A percentile compares a stretch with the other conserved stretches of the same genome.
These are phyloP conservation scores for Enteromius treurensis DNA, from an alignment of 2,797 vertebrate species.

Conservation along the genomic window DNA sequence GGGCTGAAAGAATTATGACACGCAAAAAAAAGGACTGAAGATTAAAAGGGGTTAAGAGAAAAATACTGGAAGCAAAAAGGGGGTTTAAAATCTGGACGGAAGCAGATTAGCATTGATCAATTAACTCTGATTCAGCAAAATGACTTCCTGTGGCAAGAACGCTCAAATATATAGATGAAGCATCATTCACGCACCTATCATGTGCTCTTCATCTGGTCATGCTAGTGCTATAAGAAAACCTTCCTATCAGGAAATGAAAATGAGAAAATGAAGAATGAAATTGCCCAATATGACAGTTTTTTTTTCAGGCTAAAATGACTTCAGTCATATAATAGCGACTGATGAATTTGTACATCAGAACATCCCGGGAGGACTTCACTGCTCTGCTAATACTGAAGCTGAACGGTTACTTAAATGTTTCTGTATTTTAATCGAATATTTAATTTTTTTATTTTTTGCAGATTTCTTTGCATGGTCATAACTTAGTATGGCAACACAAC, in stretches of 20 bases:
- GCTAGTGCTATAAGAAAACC: constrained; percentile 11
- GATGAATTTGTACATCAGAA: not conserved
- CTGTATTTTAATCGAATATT: not conserved
- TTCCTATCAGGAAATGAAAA: not conserved
- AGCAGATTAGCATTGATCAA: not conserved
- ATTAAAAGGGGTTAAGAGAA: not conserved
- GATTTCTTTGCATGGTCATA: not conserved
- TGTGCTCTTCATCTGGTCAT: not conserved
- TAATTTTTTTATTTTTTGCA: not conserved
- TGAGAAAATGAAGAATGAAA: not conserved
- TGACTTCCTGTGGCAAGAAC: not conserved
- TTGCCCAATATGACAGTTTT: not conserved
- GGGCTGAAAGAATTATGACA: not conserved
- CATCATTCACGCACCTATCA: not conserved
- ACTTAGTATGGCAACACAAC: not conserved
- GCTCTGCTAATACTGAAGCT: not conserved
- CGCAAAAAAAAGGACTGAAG: not conserved
- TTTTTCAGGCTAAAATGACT: not conserved
- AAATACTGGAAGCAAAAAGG: not conserved
- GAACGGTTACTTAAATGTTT: not conserved
- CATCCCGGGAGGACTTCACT: not conserved
- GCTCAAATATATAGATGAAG: too few species aligned
- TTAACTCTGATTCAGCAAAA: not conserved
- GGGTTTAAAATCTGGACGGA: not conserved
- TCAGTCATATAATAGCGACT: not conserved